Conservation (phyloP, 2,888 invertebrate genomes). For the Catocala fraxini region DNA sequence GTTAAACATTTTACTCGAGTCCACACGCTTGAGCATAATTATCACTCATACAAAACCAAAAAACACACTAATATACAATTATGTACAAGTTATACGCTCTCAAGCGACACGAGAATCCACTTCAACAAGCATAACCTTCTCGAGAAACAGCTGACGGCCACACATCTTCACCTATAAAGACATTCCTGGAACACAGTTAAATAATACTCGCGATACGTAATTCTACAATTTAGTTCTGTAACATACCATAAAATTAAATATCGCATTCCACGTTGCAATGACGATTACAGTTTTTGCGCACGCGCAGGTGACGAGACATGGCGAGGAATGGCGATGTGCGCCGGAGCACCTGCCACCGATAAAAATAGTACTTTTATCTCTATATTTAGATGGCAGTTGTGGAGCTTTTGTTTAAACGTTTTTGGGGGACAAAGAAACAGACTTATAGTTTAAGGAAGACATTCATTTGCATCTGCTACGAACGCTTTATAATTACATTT, state of each 20-base stretch:
- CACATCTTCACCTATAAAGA: slow-evolving; percentile 19
- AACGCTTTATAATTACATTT: no score
- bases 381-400: slow-evolving; percentile 28
- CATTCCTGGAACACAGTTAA: slow-evolving; percentile 42
- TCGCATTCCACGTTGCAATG: slow-evolving; percentile 55
- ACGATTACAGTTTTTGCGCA: slow-evolving; percentile 69
- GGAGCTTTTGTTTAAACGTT: neutral
- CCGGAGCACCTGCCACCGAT: slow-evolving; percentile 55
- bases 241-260: slow-evolving; percentile 60
- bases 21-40: neutral
- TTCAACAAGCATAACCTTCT: slow-evolving; percentile 1
- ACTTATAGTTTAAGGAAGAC: neutral
- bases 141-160: slow-evolving; percentile 31
- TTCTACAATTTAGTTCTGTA: slow-evolving; percentile 49
- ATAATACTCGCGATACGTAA: slow-evolving; percentile 50
- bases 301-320: slow-evolving; percentile 44
- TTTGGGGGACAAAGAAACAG: slow-evolving; percentile 8
- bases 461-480: no score
- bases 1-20: no score
- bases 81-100: neutral
- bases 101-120: neutral
- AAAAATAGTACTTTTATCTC: slow-evolving; percentile 34
- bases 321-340: slow-evolving; percentile 44
- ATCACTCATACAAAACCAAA: neutral
- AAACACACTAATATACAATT: neutral